Base-by-base conservation (phyloP, 2,797 vertebrate species). In the Helarctos malayanus region DNA sequence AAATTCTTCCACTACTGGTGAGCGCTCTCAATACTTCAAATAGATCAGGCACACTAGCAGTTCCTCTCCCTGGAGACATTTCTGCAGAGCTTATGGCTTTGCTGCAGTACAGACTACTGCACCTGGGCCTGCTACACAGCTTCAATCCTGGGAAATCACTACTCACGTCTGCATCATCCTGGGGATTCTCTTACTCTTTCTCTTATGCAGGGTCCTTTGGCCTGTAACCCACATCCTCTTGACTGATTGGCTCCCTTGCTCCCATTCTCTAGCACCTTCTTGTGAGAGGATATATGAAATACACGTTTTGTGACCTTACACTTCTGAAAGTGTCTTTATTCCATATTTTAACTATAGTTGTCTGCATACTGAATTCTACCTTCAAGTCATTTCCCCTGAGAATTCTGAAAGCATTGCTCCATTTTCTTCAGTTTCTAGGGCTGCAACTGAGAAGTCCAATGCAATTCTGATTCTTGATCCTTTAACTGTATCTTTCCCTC, bases 251-350 rank as follows among this genome's bases (percentile, higher is more conserved):
- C 35, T 81, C 32, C 54, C 47, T 93, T 47, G 7, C 8, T 89
- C 57, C 65, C 69, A 90, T 73, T 94, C 54, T 85, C 81, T 38
- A 68, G 81, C 47, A 80, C 25, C 38, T 83, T 63, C 49, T 47
- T 69, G 7, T 29, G 10, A 97, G 2, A 94, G 27, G 47, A 89
- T 19, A 81, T 56, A 89, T 18, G 32, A 59, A 97, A 73, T 73
- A 82, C 14, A 85, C 27, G 59, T 90, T 65, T 57, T 80, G 38
- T 0, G 2, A 71, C 0, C 12, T 49, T 92, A 16, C 3, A 49
- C 38, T 73, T 93, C 38, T 93, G 16, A 73, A 96, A 61, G 12
- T 61, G 1, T 88, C 59, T 89, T 95, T 61, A 81, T 79, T 93
- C 25, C 76, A 79, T 69, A 83, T 78, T 94, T 32, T 49, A 84